Base-by-base conservation (phyloP, 2,888 invertebrate species). In the Drosophila tripunctata region DNA sequence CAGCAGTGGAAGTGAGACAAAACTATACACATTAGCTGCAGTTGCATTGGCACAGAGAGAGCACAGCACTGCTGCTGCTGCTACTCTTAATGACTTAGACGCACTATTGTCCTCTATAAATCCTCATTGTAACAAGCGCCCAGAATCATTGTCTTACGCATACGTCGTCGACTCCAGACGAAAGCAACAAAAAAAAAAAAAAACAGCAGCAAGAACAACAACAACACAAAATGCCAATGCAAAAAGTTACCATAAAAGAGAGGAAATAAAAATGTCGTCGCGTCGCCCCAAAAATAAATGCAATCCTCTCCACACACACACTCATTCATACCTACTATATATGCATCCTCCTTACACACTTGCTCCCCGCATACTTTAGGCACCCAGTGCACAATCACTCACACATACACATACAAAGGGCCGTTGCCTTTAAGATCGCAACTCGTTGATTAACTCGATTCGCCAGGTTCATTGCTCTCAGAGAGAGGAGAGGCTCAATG, bases 51-150 rank as follows among this genome's bases (percentile, higher is more conserved):
- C 33, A 40, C 1, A 30, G 35, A 24, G 24, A 14, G 38, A 43
- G 17, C 31, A 31, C 50, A 21, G 55, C 55, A 43, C 48, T 45
- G 56, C 27, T 10, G 76, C 73, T 68, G 73, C 47, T 51, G 72
- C 57, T 60, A 44, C 44, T 60, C 40, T 35, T 35, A 22, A n/a
- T 22, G 52, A 83, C 76, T 90, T 90, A 90, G 90, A 90, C 90
- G 90, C 90, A 90, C 90, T 90, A 90, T 90, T 90, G 90, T 90
- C 90, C 90, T 90, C 90, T 90, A 89, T 67, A 90, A 90, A 90
- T 90, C 90, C 90, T 90, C 90, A 86, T 89, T 88, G 89, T 87
- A 90, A 89, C 90, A 90, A 90, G 90, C 78, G 89, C 89, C 70
- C 90, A 90, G 90, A 89, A 90, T 88, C 88, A 73, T 73, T 77